Percentiles rank a stretch among this genome's conserved stretches.
Evolutionary conservation across 2,797 vertebrate genomes (phyloP).

Genomic region (Hemibagrus guttatus): DNA sequence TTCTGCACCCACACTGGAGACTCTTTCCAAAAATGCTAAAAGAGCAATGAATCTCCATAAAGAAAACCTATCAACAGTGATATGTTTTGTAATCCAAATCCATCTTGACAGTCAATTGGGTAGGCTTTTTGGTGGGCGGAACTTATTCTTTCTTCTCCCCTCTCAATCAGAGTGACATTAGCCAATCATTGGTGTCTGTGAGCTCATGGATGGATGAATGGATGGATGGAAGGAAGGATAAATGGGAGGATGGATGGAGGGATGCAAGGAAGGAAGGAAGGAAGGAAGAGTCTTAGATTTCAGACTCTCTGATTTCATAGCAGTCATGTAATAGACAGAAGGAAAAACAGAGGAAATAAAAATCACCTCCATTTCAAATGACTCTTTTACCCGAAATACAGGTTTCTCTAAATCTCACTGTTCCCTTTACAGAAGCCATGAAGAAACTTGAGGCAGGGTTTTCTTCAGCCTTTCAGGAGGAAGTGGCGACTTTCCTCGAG

Average conservation of each 20-base stretch:
- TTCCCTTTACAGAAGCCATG: constrained; percentile 71
- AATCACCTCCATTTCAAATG: background rate
- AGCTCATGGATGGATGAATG: no score
- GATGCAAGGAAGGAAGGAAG: no score
- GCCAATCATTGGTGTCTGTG: background rate
- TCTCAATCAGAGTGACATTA: background rate
- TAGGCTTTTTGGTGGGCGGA: background rate
- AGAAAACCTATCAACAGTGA: background rate
- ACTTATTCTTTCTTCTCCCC: background rate
- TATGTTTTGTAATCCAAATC: background rate
- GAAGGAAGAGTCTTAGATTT: no score
- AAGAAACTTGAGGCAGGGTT: constrained; percentile 76
- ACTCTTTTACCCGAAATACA: background rate
- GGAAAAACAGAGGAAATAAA: background rate
- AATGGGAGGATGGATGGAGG: no score
- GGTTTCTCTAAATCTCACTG: constrained; percentile 9
- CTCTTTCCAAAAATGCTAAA: background rate
- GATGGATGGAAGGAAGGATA: no score
- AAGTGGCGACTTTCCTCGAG: constrained; percentile 71
- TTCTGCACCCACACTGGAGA: background rate
- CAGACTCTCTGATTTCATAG: background rate
- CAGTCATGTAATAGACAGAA: background rate
- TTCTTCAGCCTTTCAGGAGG: constrained; percentile 75
- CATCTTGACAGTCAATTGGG: background rate
- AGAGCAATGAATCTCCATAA: no score